Evolutionary conservation across 2,113 vertebrate genomes (phyloP).

Genomic region (Gallinago undulata): DNA sequence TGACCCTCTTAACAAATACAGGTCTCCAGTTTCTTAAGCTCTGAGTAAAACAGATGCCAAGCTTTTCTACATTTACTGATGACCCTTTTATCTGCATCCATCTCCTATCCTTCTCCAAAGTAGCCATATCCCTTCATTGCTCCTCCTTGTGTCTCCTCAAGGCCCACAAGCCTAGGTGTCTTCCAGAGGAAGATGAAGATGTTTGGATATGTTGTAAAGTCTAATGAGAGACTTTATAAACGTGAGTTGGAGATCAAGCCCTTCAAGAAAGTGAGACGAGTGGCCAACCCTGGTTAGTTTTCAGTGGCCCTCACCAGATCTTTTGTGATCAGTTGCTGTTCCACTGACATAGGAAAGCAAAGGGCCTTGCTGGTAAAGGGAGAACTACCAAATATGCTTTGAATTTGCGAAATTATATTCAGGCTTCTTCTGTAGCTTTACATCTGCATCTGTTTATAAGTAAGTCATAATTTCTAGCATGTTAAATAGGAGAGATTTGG

Average conservation of each 20-base stretch:
- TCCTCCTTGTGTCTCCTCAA: rapidly evolving
- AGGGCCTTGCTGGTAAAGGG: neutral
- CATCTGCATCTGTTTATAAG: neutral
- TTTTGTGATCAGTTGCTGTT: neutral
- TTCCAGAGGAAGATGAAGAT: neutral
- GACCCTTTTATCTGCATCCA: neutral
- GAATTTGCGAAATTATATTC: neutral
- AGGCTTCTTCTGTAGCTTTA: neutral
- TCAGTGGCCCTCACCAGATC: neutral
- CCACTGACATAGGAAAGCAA: neutral
- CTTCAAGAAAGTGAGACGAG: neutral
- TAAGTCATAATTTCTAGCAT: neutral
- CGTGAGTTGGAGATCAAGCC: neutral
- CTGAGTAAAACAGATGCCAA: neutral
- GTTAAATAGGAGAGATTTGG: neutral
- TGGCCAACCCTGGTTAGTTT: neutral
- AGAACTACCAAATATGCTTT: neutral
- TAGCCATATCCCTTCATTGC: neutral
- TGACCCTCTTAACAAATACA: neutral
- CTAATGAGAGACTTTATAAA: neutral
- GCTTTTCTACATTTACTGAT: neutral
- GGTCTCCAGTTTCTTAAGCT: neutral
- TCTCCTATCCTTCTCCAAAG: neutral
- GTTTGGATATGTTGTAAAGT: neutral
- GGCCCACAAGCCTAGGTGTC: neutral